Conservation (phyloP, 2,797 vertebrate genomes). For the Ptychobarbus kaznakovi region DNA sequence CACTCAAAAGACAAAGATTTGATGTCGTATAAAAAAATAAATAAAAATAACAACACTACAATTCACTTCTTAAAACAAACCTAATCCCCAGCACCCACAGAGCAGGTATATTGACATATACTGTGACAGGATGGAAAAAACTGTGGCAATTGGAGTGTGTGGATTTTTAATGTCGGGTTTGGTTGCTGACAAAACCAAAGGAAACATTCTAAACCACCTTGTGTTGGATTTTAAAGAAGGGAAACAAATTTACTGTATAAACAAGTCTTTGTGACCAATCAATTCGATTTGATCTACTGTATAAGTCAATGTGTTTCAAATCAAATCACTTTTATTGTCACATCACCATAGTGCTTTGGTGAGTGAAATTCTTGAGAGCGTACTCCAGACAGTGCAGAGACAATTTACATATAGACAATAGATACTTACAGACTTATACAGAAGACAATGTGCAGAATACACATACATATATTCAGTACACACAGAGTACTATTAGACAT, state of each 20-base stretch:
- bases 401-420: no score
- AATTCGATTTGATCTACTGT: not conserved
- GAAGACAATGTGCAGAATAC: no score
- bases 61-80: not conserved
- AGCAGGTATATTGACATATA: not conserved
- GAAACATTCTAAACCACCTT: not conserved
- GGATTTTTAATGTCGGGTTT: slow-evolving; percentile 46
- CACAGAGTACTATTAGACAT: no score
- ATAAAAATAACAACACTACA: not conserved
- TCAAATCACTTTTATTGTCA: no score
- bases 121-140: slow-evolving; percentile 21
- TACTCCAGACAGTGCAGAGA: no score
- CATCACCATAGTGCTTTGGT: no score
- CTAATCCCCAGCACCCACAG: not conserved
- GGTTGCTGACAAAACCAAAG: slow-evolving; percentile 13
- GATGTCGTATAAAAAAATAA: not conserved
- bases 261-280: not conserved
- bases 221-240: not conserved
- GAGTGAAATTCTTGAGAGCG: no score
- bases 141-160: slow-evolving; percentile 7
- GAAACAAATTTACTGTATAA: not conserved
- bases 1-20: not conserved
- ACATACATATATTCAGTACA: no score
- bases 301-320: not conserved
- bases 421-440: no score